Conservation (phyloP, 1,140 invertebrate genomes). For the Aphaenogaster floridana region DNA sequence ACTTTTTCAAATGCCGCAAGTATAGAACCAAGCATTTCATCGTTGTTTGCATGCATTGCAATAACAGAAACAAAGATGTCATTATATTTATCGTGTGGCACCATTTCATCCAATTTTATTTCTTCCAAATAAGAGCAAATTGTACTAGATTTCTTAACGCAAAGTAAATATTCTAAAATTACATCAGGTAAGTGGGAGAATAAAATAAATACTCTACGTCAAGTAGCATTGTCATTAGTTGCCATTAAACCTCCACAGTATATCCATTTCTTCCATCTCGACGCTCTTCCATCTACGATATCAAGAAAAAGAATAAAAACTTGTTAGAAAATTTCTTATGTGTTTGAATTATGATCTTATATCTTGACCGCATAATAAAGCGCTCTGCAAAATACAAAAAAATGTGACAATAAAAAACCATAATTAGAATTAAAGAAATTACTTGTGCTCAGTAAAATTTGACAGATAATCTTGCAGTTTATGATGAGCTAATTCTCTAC, state of each 20-base stretch:
- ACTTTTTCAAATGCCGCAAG: neutral
- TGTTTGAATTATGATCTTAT: neutral
- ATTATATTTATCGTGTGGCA: too few species aligned
- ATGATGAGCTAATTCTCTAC: neutral
- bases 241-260: too few species aligned
- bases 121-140: too few species aligned
- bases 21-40: neutral
- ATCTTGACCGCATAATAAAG: neutral
- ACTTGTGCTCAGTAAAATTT: neutral
- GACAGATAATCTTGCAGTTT: neutral
- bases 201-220: neutral
- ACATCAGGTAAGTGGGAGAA: neutral
- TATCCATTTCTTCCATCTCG: neutral
- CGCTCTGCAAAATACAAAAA: neutral
- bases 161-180: too few species aligned
- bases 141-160: too few species aligned
- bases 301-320: too few species aligned
- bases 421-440: neutral
- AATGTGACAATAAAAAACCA: neutral
- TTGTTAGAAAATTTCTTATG: neutral
- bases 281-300: neutral
- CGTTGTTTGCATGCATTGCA: neutral
- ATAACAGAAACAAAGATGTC: neutral
- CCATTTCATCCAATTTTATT: too few species aligned
- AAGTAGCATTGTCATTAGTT: neutral